Percentiles rank a stretch among this genome's conserved stretches.
These are phyloP conservation scores for Pollimyrus isidori DNA, from an alignment of 2,113 vertebrate genomes.

Conservation along the genomic window DNA sequence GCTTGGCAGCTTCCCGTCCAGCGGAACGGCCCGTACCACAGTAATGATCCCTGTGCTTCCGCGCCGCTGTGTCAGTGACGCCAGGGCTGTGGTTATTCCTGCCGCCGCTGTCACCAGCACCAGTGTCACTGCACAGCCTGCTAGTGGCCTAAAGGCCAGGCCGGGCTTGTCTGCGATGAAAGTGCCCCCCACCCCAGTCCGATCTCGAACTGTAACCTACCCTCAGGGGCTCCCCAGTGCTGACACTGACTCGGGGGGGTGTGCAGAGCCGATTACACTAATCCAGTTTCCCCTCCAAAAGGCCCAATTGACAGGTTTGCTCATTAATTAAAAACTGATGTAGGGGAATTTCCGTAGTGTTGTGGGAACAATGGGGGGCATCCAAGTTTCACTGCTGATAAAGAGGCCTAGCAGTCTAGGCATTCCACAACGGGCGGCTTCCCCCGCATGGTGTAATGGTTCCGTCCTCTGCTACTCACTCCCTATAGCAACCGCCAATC, in stretches of 20 bases:
- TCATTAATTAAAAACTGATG: neutral
- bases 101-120: neutral
- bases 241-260: neutral
- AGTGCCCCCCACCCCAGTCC: neutral
- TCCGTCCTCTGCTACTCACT: neutral
- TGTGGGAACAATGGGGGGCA: neutral
- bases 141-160: neutral
- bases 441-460: neutral
- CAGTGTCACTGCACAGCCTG: neutral
- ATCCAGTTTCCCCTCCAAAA: neutral
- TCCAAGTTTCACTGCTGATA: neutral
- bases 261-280: neutral
- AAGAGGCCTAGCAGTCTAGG: neutral
- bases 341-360: neutral
- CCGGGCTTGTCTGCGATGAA: neutral
- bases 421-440: neutral
- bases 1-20: neutral
- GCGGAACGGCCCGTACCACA: neutral
- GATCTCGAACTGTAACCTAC: neutral
- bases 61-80: neutral
- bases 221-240: neutral
- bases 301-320: neutral
- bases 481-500: neutral
- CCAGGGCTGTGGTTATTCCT: neutral
- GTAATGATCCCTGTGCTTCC: neutral